Evolutionary conservation across 2,113 vertebrate genomes (phyloP), one percentile per base, ranked within the genome.

Genomic region (Aviceda subcristata): DNA sequence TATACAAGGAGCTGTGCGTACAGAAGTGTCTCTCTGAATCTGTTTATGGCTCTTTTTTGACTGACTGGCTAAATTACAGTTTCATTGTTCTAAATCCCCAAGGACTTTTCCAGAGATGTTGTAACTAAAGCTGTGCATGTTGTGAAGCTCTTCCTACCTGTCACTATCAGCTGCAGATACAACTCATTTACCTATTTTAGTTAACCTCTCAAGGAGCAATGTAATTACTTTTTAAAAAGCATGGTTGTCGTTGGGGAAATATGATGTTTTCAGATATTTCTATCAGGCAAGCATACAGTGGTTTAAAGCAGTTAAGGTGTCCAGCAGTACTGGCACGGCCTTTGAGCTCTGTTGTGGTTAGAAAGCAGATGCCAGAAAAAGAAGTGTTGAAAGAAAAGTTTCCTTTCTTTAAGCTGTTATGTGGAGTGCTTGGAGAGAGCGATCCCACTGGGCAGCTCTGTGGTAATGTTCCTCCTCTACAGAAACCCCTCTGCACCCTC

Each of bases 31-130:
- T 95, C 74, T 50, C 0, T 91, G 93, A 95, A 97, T 97, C 93
- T 96, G 84, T 91, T 95, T 94, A 69, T 68, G 84, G 81, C 77
- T 96, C 69, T 86, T 51, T 80, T 86, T 92, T 96, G 80, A 95
- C 91, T 91, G 89, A 93, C 92, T 96, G 77, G 84, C 86, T 96
- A 96, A 96, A 97, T 97, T 97, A 94, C 69, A 76, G 84, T 91
- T 83, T 96, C 91, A 93, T 95, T 97, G 95, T 95, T 96, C 59
- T 88, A 55, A 95, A 86, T 93, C 94, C 81, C 89, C 0, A 2
- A 83, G 87, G 95, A 93, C 87, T 93, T 93, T 91, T 88, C 71
- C 89, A 56, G 91, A 77, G 81, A 91, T 91, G 84, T 50, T 96
- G 74, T 90, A 95, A 91, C 95, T 94, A 91, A 97, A 97, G 71